Percentiles rank a stretch among this genome's conserved stretches.
phyloP scores from a whole-genome alignment of 2,113 vertebrate genomes.

The Zosterops borbonicus region DNA sequence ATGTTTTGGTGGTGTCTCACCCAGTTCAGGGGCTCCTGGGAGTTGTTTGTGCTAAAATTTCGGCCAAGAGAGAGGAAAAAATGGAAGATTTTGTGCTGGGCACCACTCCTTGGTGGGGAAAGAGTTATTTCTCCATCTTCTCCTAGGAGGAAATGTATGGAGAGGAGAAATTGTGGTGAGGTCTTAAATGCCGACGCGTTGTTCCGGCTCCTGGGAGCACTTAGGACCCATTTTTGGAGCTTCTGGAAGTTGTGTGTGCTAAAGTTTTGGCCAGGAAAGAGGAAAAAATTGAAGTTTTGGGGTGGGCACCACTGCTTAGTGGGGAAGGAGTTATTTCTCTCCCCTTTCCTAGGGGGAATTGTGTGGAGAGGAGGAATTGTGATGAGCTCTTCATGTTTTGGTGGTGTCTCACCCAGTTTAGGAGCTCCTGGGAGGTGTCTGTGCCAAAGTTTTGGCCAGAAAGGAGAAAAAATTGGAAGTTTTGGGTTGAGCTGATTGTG shows the following conservation, averaged over 20 bases:
- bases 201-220: not conserved
- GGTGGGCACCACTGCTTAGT: too few species aligned
- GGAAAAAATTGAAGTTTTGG: not conserved
- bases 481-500: not conserved
- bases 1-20: too few species aligned
- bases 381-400: not conserved
- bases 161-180: fast-evolving
- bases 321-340: too few species aligned
- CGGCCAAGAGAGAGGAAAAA: too few species aligned
- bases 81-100: too few species aligned
- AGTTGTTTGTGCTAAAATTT: too few species aligned
- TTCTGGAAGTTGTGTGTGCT: too few species aligned
- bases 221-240: too few species aligned
- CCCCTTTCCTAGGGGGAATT: too few species aligned
- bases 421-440: not conserved
- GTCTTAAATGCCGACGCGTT: not conserved
- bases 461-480: not conserved
- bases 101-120: not conserved
- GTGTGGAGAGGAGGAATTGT: not conserved
- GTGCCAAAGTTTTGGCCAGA: not conserved
- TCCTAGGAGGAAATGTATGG: too few species aligned
- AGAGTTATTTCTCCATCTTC: too few species aligned
- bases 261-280: not conserved
- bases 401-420: fast-evolving
- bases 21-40: too few species aligned